Evolutionary conservation across 2,888 invertebrate species (phyloP), one percentile per base, ranked within the genome.

Genomic region (Exephanes ischioxanthus): DNA sequence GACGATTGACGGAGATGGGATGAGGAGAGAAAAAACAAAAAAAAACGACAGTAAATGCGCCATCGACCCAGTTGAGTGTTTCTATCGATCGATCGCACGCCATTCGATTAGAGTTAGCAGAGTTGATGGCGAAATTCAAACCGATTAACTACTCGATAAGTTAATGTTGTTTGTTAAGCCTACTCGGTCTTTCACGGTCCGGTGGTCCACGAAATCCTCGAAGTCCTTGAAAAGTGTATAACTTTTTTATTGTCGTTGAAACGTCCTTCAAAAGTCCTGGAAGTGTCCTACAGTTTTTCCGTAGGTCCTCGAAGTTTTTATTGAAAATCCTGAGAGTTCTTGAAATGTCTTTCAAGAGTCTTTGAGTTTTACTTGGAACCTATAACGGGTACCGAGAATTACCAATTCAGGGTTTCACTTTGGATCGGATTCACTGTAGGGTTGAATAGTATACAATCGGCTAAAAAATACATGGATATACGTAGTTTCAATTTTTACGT

Each of bases 41-140:
- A 71, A 80, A 61, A 63, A 58, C 48, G 14, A 58, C 11, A 77
- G 22, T 48, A 72, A 73, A 48, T 55, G 72, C 48, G 37, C 45
- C 63, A 61, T 67, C 58, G 83, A 67, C 83, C 41, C 76, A 63
- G 58, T 71, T 80, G 55, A n/a, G 55, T 51, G 61, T 79, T 63
- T 76, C 70, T 75, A 70, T 75, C 80, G 63, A 80, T 73, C 55
- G 67, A 33, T 51, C 37, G 26, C n/a, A 37, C 19, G 11, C 14
- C 51, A 14, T 51, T 68, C 61, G 41, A 48, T 37, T 26, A 7
- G 48, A 67, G 73, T 53, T 55, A 33, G 45, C 14, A 16, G 26
- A 22, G 63, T 30, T 1, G 58, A 26, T 37, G 14, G 22, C 33
- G 77, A 77, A 48, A 48, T 48, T 48, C 70, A 70, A 82, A 75